Percentiles rank a stretch among this genome's conserved stretches.
Evolutionary conservation across 2,888 invertebrate genomes (phyloP).

Genomic region (Myopa tessellatipennis): DNA sequence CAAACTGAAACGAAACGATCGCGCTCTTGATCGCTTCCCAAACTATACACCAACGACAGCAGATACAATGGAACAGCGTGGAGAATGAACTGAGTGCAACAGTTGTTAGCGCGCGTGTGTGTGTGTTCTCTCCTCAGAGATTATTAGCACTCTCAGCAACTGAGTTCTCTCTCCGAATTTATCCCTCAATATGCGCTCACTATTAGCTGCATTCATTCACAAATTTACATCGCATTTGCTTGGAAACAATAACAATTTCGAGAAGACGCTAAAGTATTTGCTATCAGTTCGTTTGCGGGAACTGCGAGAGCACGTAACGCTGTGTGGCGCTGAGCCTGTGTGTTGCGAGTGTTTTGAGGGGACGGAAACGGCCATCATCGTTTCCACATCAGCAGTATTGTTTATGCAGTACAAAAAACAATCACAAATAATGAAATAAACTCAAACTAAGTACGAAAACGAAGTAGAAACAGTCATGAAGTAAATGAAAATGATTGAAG

Average conservation of each 20-base stretch:
- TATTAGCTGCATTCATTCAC: constrained; percentile 23
- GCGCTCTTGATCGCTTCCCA: constrained; percentile 58
- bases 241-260: neutral
- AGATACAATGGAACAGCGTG: constrained; percentile 1
- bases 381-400: constrained; percentile 56
- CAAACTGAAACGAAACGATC: constrained; percentile 66
- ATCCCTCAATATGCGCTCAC: neutral
- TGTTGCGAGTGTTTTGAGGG: constrained; percentile 42
- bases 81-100: constrained; percentile 44
- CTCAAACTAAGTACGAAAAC: neutral
- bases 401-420: constrained; percentile 54
- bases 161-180: neutral
- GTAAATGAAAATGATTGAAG: neutral
- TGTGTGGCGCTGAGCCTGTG: constrained; percentile 11
- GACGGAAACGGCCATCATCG: constrained; percentile 68
- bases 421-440: neutral
- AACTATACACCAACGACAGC: constrained; percentile 49
- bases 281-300: neutral
- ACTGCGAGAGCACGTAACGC: neutral
- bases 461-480: neutral
- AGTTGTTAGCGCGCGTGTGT: constrained; percentile 2
- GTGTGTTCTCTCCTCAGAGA: neutral
- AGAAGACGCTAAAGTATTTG: neutral
- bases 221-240: constrained; percentile 3
- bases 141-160: constrained; percentile 6